Base-by-base conservation (phyloP, 2,113 vertebrate genomes). In the Sterrhoptilus dennistouni region DNA sequence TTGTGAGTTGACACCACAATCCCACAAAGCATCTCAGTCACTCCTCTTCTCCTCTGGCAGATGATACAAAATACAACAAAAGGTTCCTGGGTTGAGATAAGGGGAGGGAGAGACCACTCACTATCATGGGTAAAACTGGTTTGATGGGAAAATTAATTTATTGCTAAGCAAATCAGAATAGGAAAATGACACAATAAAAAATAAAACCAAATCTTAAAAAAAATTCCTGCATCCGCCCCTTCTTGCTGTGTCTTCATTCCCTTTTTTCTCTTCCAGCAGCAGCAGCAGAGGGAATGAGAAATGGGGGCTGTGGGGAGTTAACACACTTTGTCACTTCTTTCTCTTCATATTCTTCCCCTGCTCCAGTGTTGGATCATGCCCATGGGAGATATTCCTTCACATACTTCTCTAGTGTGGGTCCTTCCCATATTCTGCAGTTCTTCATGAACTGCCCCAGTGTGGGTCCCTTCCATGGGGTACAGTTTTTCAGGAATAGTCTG, bases 251-350 rank as follows among this genome's bases (percentile, higher is more conserved):
- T 47, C 16, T 68, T 80, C 3, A 45, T 17, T 50, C 33, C 8
- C 2, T 5, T 35, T 77, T 56, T 75, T 40, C 21, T 87, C 27
- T 45, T 18, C 20, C 8, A 11, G 4, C 0, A 38, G 24, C 0
- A 38, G 24, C 3, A 5, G 45, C 1, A 1, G 16, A 70, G 6
- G 4, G 12, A 8, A 36, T 4, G 0, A 7, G 9, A 29, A 79
- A 70, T 15, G 11, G 8, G 12, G 6, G 3, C 8, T 72, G 25
- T 2, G 0, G 8, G 47, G 35, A 56, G 33, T 31, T 36, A 52
- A 45, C 16, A 71, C 5, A 11, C 2, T 1, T 57, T 19, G 10
- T 45, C 2, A 1, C 6, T 61, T 12, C 49, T 40, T 77, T 21
- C 21, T 69, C 45, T 36, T 64, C 24, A 14, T 2, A 3, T 3